Percentiles rank a stretch among this genome's conserved stretches.
Evolutionary conservation across 2,888 invertebrate genomes (phyloP).

Genomic region (Volucella bombylans): DNA sequence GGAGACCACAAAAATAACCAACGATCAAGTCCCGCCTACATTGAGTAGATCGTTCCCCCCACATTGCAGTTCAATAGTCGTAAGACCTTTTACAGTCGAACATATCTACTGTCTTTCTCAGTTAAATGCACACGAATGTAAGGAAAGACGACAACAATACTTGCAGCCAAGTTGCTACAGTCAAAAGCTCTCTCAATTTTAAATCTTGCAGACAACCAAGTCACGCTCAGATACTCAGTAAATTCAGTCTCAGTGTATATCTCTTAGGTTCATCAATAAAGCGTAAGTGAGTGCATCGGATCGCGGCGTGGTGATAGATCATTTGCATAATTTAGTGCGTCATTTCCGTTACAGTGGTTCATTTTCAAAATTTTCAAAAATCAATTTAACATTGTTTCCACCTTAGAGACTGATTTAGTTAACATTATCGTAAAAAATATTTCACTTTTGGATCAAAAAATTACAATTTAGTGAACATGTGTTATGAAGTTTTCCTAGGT

Average conservation of each 20-base stretch:
- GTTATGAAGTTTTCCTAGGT: constrained; percentile 50
- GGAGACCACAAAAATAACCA: constrained; percentile 39
- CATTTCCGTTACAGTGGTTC: constrained; percentile 65
- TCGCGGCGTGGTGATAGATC: constrained; percentile 37
- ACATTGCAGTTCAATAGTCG: constrained; percentile 32
- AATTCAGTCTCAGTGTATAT: constrained; percentile 71
- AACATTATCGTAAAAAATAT: constrained; percentile 7
- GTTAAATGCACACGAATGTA: no score
- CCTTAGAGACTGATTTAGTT: not conserved
- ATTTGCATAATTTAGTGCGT: constrained; percentile 71
- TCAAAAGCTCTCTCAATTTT: constrained; percentile 54
- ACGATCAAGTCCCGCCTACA: constrained; percentile 62
- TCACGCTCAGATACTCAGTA: constrained; percentile 56
- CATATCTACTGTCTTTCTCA: not conserved
- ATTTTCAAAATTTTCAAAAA: constrained; percentile 39
- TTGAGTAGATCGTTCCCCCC: constrained; percentile 24
- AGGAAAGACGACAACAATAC: constrained; percentile 29
- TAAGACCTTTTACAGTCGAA: constrained; percentile 30
- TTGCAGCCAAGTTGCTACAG: constrained; percentile 22
- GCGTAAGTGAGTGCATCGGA: constrained; percentile 73
- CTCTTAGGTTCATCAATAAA: constrained; percentile 72
- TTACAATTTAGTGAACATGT: constrained; percentile 56
- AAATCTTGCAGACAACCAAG: constrained; percentile 55
- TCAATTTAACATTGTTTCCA: constrained; percentile 39
- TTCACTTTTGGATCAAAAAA: constrained; percentile 38